Percentiles rank a stretch among this genome's conserved stretches.
Evolutionary conservation across 2,113 vertebrate genomes (phyloP).

Genomic region (Shinisaurus crocodilurus): DNA sequence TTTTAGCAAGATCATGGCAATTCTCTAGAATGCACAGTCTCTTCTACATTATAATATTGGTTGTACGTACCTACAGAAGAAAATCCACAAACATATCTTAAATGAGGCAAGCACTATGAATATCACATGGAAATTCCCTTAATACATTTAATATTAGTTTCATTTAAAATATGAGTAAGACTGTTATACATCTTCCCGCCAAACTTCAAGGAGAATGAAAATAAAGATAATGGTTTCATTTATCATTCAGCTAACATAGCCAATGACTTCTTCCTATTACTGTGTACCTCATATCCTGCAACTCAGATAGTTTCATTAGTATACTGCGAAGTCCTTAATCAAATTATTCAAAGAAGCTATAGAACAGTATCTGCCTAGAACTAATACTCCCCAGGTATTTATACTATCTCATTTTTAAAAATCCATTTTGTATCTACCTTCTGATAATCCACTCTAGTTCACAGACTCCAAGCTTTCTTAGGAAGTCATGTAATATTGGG

Average conservation of each 20-base stretch:
- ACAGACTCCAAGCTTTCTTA: background rate
- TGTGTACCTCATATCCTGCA: background rate
- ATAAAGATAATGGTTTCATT: background rate
- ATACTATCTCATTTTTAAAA: background rate
- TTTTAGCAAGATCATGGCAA: background rate
- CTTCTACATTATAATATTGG: background rate
- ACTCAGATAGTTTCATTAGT: background rate
- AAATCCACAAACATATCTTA: background rate
- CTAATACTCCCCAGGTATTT: background rate
- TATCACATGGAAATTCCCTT: background rate
- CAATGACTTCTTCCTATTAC: background rate
- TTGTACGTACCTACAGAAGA: background rate
- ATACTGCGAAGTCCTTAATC: background rate
- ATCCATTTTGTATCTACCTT: background rate
- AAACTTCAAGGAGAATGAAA: background rate
- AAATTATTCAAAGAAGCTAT: background rate
- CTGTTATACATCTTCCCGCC: background rate
- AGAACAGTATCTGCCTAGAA: background rate
- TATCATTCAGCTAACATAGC: background rate
- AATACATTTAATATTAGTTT: background rate
- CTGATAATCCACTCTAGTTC: background rate
- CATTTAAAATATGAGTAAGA: slow-evolving; percentile 1
- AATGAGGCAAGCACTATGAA: background rate
- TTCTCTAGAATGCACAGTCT: background rate
- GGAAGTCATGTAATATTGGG: background rate